Percentiles rank a stretch among this genome's conserved stretches.
Evolutionary conservation across 2,888 invertebrate genomes (phyloP).

Genomic region (Dicyrtomina minuta): DNA sequence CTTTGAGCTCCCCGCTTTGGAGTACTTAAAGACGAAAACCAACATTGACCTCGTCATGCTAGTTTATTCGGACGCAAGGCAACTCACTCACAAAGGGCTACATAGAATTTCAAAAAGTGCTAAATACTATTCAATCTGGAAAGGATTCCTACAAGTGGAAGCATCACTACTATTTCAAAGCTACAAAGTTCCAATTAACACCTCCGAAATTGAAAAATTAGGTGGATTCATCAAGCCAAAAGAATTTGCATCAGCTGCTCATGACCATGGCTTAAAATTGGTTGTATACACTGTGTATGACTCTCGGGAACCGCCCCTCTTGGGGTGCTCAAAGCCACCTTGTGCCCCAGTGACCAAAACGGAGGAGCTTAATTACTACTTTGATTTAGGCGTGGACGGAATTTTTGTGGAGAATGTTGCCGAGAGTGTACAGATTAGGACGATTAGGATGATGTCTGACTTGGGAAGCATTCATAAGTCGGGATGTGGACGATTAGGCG

Average conservation of each 20-base stretch:
- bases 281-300: conserved; percentile 48
- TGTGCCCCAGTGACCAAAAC: neutral
- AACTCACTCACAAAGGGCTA: conserved; percentile 31
- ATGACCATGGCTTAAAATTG: conserved; percentile 37
- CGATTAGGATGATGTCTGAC: too few species aligned
- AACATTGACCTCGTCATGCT: conserved; percentile 32
- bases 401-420: conserved; percentile 28
- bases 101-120: conserved; percentile 26
- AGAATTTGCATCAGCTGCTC: conserved; percentile 29
- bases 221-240: conserved; percentile 45
- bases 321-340: neutral
- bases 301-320: conserved; percentile 25
- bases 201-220: conserved; percentile 31
- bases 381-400: conserved; percentile 18
- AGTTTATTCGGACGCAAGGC: conserved; percentile 28
- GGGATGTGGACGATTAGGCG: too few species aligned
- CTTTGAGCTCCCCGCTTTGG: conserved; percentile 33
- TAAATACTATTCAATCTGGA: conserved; percentile 30
- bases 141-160: conserved; percentile 30
- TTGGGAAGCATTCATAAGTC: too few species aligned
- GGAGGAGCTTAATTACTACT: neutral
- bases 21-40: conserved; percentile 25
- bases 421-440: too few species aligned
- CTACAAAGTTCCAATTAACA: neutral
- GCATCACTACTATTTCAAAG: too few species aligned